These are phyloP conservation scores for Folsomia manolachei DNA, from an alignment of 2,888 invertebrate genomes.

Conservation along the genomic window DNA sequence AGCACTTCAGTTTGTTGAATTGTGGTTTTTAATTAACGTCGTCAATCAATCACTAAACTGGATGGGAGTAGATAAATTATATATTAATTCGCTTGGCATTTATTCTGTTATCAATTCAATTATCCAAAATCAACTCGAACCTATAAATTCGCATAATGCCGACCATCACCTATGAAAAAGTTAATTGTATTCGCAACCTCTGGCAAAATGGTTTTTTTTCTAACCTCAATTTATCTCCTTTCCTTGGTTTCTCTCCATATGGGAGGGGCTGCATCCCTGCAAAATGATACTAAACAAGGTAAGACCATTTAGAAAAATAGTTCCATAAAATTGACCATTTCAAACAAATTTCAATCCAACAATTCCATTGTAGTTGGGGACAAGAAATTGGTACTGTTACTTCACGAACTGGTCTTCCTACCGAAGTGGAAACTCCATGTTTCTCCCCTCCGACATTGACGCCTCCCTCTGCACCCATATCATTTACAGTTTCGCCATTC, in stretches of 20 bases:
- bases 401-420: conserved; percentile 95
- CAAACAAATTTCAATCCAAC: not conserved
- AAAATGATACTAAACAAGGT: not conserved
- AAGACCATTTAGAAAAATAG: not conserved
- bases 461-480: conserved; percentile 83
- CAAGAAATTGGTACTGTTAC: conserved; percentile 75
- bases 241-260: not conserved
- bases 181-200: no score
- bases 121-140: no score
- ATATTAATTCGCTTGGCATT: no score
- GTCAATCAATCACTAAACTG: no score
- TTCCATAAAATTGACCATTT: no score
- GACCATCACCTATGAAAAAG: no score
- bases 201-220: not conserved
- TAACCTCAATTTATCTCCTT: not conserved
- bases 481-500: conserved; percentile 87
- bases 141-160: no score
- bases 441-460: conserved; percentile 76
- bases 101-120: no score
- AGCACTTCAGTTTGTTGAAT: no score
- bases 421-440: conserved; percentile 74
- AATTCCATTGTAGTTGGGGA: not conserved
- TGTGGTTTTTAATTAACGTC: no score
- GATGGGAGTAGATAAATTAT: no score
- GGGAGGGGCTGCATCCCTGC: not conserved